A percentile compares a stretch with the other conserved stretches of the same genome.
Conservation (phyloP, 2,888 invertebrate species). For the Lysandra coridon region DNA sequence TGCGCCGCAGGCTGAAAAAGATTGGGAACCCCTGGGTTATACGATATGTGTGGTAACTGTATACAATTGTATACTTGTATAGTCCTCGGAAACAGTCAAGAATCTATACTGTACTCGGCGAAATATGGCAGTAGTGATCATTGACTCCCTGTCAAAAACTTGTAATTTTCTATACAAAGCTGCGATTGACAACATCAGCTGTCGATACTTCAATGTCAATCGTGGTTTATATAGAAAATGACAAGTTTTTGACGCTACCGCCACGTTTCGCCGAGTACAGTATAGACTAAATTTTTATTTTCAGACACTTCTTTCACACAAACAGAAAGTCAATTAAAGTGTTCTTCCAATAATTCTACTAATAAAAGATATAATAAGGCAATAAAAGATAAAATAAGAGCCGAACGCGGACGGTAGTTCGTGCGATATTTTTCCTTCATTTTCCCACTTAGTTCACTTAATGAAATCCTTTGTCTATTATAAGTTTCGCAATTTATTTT, state of each 20-base stretch:
- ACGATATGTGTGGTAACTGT: too few species aligned
- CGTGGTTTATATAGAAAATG: too few species aligned
- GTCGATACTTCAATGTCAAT: too few species aligned
- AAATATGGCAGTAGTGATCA: too few species aligned
- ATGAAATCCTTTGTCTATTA: constrained; percentile 28
- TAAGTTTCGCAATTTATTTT: constrained; percentile 11
- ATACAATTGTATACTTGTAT: too few species aligned
- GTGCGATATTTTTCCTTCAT: constrained; percentile 21
- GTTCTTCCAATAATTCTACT: neutral
- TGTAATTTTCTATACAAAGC: too few species aligned
- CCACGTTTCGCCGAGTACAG: too few species aligned
- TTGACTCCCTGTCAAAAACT: too few species aligned
- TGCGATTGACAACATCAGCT: too few species aligned
- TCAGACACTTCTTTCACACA: neutral
- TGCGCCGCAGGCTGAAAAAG: too few species aligned
- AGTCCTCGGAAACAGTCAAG: neutral
- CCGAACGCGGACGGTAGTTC: neutral
- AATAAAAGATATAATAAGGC: constrained; percentile 20
- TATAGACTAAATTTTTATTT: neutral
- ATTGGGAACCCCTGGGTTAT: too few species aligned
- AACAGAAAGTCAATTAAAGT: constrained; percentile 11
- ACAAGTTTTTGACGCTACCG: too few species aligned
- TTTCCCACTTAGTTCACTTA: constrained; percentile 30
- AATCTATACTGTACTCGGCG: neutral
- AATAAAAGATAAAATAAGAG: constrained; percentile 6